These are phyloP conservation scores for Hycleus phaleratus DNA, from an alignment of 1,140 invertebrate species.

Conservation along the genomic window DNA sequence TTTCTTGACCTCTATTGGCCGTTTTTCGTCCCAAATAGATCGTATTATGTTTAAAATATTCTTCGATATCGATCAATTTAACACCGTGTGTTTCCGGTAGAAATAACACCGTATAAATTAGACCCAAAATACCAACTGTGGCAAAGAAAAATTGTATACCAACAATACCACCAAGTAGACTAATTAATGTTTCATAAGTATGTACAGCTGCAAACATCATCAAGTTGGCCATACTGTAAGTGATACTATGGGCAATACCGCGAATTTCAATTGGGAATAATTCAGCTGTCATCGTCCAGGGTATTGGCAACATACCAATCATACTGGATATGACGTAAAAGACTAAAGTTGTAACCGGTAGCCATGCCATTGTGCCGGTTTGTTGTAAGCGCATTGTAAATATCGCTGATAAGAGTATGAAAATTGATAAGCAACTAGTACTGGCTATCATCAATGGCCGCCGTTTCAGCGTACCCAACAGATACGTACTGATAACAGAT, in stretches of 20 bases:
- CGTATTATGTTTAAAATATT: conserved; percentile 46
- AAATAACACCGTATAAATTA: conserved; percentile 51
- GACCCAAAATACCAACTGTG: conserved; percentile 47
- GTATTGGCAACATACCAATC: conserved; percentile 52
- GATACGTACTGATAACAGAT: conserved; percentile 48
- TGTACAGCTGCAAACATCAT: conserved; percentile 50
- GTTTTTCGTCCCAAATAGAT: conserved; percentile 24
- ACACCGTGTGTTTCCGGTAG: conserved; percentile 65
- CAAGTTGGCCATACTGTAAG: conserved; percentile 46
- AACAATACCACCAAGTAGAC: conserved; percentile 21
- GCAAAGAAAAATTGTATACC: conserved; percentile 52
- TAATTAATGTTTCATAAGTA: conserved; percentile 41
- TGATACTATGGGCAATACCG: conserved; percentile 41
- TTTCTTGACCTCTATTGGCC: not conserved
- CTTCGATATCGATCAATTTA: conserved; percentile 56
- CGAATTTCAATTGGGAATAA: conserved; percentile 53
- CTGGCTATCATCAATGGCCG: conserved; percentile 47
- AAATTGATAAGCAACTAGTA: conserved; percentile 45
- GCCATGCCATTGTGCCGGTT: conserved; percentile 23
- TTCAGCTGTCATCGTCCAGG: conserved; percentile 59
- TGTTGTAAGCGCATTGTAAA: conserved; percentile 42
- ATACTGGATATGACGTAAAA: conserved; percentile 47
- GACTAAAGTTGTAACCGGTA: conserved; percentile 21
- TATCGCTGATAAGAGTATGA: conserved; percentile 47
- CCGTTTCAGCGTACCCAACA: conserved; percentile 45